Evolutionary conservation across 2,113 vertebrate genomes (phyloP).

Genomic region (Podocnemis expansa): DNA sequence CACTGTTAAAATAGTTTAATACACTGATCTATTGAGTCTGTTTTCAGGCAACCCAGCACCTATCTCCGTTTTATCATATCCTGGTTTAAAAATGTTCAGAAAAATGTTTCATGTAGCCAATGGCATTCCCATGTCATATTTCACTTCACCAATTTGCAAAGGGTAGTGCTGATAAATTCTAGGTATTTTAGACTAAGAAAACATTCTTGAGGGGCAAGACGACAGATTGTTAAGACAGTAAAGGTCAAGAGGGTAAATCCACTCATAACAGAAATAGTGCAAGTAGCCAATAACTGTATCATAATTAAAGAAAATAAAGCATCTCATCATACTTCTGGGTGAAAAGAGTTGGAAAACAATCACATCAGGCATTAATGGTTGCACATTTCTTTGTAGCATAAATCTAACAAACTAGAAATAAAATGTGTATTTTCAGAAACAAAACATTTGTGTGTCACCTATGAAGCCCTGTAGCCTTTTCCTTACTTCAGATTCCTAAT

Average conservation of each 20-base stretch:
- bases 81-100: not conserved
- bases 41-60: not conserved
- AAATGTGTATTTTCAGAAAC: conserved; percentile 67
- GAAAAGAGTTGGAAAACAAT: conserved; percentile 80
- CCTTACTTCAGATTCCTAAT: not conserved
- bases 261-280: conserved; percentile 69
- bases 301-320: conserved; percentile 87
- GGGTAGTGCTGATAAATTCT: conserved; percentile 24
- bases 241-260: conserved; percentile 77
- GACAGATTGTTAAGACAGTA: conserved; percentile 72
- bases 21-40: not conserved
- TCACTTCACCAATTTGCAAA: conserved; percentile 27
- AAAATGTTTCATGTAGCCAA: conserved; percentile 7
- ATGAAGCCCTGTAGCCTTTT: not conserved
- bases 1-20: not conserved
- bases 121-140: not conserved
- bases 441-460: conserved; percentile 27
- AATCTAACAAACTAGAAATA: conserved; percentile 75
- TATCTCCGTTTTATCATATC: not conserved
- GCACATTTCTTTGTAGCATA: conserved; percentile 58
- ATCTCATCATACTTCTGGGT: conserved; percentile 75
- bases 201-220: conserved; percentile 34
- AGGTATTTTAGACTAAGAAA: conserved; percentile 15
- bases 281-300: conserved; percentile 80
- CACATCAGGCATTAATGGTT: conserved; percentile 79